Evolutionary conservation across 1,140 invertebrate species (phyloP), one percentile per base, ranked within the genome.

Genomic region (Leptestheria dahalacensis): DNA sequence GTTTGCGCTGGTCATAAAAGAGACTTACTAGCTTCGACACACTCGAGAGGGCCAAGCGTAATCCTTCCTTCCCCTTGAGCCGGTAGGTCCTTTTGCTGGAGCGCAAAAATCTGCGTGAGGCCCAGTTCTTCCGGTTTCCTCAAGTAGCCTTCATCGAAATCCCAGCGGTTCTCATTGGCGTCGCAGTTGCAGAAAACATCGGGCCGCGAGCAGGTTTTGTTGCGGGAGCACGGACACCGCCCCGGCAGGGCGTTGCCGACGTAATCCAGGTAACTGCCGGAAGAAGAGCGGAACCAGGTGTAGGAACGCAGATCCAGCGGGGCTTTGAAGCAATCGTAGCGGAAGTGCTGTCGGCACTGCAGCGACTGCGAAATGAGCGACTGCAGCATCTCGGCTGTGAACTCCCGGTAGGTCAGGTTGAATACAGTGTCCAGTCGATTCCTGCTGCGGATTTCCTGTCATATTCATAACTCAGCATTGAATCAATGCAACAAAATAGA

Each of bases 251-350:
- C 84, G 68, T 86, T 85, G 33, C 88, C 88, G 65, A 83, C 88
- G 70, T 89, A 86, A 1, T 91, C 84, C 48, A 84, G 85, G 29
- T 79, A 71, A 74, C 84, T 80, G 58, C 80, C 78, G 26, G 79
- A 82, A 2, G 85, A 90, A 46, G 85, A 86, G 59, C 82, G 79
- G 68, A 96, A 91, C 88, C 89, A 94, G 0, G 91, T 92, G 12
- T 87, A 84, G 46, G 85, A 86, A 66, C 91, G 87, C 20, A 94
- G 72, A 61, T 91, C 86, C 53, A 93, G 71, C 15, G 87, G 88
- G 9, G 88, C 87, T 72, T 86, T 86, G 65, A 85, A 85, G 66
- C 91, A 96, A 63, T 92, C 87, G 67, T 93, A 96, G 67, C 88
- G 88, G 24, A 95, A 84, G 64, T 88, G 83, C 69, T 95, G 91